phyloP scores from a whole-genome alignment of 2,113 vertebrate genomes.

The Lutjanus erythropterus region DNA sequence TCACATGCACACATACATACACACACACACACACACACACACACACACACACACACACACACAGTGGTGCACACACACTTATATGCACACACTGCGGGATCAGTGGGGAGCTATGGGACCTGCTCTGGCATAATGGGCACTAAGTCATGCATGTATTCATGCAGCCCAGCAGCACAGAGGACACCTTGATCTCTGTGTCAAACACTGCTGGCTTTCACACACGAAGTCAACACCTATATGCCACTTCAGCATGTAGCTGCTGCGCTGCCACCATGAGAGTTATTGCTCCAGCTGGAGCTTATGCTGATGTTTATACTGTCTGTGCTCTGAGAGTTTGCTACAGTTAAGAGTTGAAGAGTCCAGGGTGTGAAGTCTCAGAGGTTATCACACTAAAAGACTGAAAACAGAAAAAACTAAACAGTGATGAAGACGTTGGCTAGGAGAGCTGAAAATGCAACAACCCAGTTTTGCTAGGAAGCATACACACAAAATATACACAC shows the following conservation, averaged over 20 bases:
- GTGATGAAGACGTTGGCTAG: not conserved
- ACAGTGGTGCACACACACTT: conserved; percentile 5
- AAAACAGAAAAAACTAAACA: not conserved
- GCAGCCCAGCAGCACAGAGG: conserved; percentile 54
- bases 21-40: conserved; percentile 7
- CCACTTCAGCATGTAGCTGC: conserved; percentile 9
- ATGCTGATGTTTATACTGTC: not conserved
- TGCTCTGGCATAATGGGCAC: conserved; percentile 59
- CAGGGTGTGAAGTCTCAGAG: not conserved
- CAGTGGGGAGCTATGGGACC: conserved; percentile 38
- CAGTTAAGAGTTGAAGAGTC: not conserved
- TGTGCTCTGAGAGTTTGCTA: not conserved
- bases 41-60: not conserved
- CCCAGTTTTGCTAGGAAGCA: too few relatives aligned
- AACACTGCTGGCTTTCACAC: conserved; percentile 35
- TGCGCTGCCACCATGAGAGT: not conserved
- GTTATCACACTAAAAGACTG: not conserved
- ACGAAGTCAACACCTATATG: conserved; percentile 38
- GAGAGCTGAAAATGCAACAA: not conserved
- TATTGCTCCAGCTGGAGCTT: not conserved
- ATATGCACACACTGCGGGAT: conserved; percentile 16
- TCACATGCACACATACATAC: conserved; percentile 1
- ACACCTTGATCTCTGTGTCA: conserved; percentile 56
- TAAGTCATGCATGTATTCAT: conserved; percentile 75
- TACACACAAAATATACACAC: too few relatives aligned